Evolutionary conservation across 2,113 vertebrate genomes (phyloP).

Genomic region (Dendrocopos noguchii): DNA sequence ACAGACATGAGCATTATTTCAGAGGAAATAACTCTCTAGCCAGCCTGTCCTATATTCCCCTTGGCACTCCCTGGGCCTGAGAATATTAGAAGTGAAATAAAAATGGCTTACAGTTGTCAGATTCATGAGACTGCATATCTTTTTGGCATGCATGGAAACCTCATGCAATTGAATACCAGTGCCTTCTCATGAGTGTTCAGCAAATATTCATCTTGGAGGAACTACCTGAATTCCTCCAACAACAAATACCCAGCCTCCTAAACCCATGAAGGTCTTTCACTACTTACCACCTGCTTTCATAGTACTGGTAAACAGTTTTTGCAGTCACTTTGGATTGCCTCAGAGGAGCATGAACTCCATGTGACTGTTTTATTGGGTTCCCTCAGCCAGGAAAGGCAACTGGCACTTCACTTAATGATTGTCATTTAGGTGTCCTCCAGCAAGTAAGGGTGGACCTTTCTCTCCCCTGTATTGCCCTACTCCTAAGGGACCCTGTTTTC

Average conservation of each 20-base stretch:
- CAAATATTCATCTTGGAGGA: background rate
- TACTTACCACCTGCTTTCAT: background rate
- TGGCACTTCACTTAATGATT: background rate
- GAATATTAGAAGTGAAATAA: slow-evolving; percentile 24
- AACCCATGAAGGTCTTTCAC: background rate
- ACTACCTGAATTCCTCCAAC: background rate
- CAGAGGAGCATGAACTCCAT: background rate
- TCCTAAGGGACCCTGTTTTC: background rate
- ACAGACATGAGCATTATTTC: slow-evolving; percentile 31
- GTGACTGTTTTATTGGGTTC: background rate
- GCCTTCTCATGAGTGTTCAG: background rate
- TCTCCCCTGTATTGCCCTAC: background rate
- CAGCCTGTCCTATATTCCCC: slow-evolving; percentile 12
- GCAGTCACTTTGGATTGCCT: background rate
- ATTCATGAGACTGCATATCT: slow-evolving; percentile 4
- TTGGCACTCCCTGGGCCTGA: background rate
- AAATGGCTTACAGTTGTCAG: background rate
- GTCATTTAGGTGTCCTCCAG: background rate
- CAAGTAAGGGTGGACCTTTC: background rate
- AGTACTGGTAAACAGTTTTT: background rate
- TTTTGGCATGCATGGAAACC: background rate
- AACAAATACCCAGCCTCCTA: background rate
- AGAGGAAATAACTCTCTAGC: slow-evolving; percentile 17
- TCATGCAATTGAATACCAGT: background rate
- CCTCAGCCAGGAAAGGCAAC: background rate